Evolutionary conservation across 2,113 vertebrate species (phyloP), one percentile per base, ranked within the genome.

Genomic region (Bucco capensis): DNA sequence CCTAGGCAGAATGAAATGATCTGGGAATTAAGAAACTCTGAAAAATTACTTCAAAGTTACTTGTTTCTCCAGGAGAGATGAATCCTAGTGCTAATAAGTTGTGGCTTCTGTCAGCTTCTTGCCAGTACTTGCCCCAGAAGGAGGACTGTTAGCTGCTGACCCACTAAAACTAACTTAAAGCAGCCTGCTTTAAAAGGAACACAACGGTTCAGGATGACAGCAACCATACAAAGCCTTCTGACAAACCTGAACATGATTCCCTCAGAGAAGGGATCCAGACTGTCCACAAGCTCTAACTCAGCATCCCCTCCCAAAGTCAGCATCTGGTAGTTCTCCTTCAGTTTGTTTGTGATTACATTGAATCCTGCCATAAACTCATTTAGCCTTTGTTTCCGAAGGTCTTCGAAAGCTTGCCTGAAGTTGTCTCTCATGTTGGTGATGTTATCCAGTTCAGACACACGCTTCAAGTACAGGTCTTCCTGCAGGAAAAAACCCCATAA

Each of bases 251-350:
- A 99, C 96, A 98, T 98, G 96, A 99, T 99, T 95, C 99, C 99
- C 96, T 99, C 99, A 5, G 99, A 99, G 97, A 99, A 99, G 19
- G 99, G 99, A 92, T 99, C 99, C 93, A 99, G 94, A 57, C 99
- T 99, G 97, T 99, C 99, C 81, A 99, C 99, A 1, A 99, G 98
- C 89, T 99, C 99, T 82, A 99, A 93, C 96, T 99, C 99, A 15
- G 99, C 99, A 33, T 99, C 99, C 2, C 99, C 99, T 79, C 99
- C 99, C 87, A 98, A 91, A 4, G 99, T 99, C 6, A 99, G 97
- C 99, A 99, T 99, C 95, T 99, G 99, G 96, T 99, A 99, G 96
- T 99, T 99, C 86, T 99, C 99, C 94, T 99, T 99, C 96, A 99
- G 97, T 85, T 99, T 99, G 96, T 98, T 99, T 27, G 99, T 99